Evolutionary conservation across 2,888 invertebrate genomes (phyloP).

Genomic region (Latrodectus hesperus): DNA sequence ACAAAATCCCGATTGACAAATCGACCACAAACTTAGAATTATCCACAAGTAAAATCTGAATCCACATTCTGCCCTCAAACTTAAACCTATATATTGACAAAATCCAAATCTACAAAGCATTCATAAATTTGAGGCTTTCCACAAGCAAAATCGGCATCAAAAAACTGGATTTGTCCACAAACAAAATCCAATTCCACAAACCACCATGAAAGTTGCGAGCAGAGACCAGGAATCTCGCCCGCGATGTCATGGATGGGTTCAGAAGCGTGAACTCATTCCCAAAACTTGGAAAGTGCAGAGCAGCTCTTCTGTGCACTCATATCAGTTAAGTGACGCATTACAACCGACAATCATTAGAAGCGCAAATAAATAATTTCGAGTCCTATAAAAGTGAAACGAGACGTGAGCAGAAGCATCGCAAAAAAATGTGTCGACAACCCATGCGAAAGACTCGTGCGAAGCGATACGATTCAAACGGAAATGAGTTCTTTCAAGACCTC

Average conservation of each 20-base stretch:
- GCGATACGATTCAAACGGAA: conserved; percentile 62
- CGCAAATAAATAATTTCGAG: conserved; percentile 35
- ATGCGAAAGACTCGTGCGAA: conserved; percentile 51
- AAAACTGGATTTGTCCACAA: no score
- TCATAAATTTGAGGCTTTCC: no score
- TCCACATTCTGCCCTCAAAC: no score
- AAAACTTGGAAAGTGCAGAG: background rate
- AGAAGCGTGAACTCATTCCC: conserved; percentile 3
- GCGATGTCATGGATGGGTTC: background rate
- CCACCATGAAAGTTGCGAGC: no score
- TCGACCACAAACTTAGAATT: no score
- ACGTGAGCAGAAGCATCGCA: background rate
- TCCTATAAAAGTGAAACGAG: conserved; percentile 12
- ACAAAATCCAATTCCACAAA: no score
- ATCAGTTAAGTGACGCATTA: conserved; percentile 39
- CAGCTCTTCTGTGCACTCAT: background rate
- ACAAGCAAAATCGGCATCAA: no score
- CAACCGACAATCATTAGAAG: conserved; percentile 25
- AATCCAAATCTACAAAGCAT: no score
- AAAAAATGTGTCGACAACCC: conserved; percentile 54
- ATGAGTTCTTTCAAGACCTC: conserved; percentile 46
- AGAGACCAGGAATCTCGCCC: background rate
- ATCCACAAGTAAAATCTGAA: no score
- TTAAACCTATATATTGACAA: no score
- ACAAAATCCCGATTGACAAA: no score